These are phyloP conservation scores for Spea multiplicata DNA, from an alignment of 2,113 vertebrate species.

Conservation along the genomic window DNA sequence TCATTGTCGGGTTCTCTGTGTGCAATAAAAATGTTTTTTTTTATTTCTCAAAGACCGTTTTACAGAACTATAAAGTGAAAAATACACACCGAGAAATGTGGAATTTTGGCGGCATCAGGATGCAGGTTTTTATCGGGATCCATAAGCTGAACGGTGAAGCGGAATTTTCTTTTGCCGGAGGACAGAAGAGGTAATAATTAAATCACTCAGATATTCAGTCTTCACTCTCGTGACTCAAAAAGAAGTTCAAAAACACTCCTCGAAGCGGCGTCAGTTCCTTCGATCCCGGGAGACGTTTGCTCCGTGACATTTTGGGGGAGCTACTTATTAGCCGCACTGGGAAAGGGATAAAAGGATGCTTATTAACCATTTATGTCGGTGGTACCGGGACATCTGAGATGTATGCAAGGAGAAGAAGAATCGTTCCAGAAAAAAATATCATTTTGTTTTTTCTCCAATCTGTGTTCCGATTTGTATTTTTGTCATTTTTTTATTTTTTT, in stretches of 20 bases:
- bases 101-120: neutral
- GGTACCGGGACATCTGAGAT: neutral
- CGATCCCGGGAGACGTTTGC: neutral
- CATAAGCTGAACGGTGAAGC: neutral
- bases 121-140: neutral
- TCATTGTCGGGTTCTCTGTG: too few species aligned
- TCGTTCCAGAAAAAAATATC: neutral
- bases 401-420: neutral
- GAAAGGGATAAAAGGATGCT: neutral
- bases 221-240: too few species aligned
- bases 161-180: constrained; percentile 1
- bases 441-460: too few species aligned
- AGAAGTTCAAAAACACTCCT: neutral
- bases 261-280: neutral
- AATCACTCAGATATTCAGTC: neutral
- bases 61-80: neutral
- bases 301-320: neutral
- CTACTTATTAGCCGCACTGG: neutral
- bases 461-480: too few species aligned
- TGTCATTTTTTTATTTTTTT: too few species aligned
- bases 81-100: neutral
- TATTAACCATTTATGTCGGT: neutral
- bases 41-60: neutral
- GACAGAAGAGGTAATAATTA: constrained; percentile 11
- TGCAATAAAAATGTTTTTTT: too few species aligned